These are phyloP conservation scores for Nezara viridula DNA, from an alignment of 2,888 invertebrate genomes.

Conservation along the genomic window DNA sequence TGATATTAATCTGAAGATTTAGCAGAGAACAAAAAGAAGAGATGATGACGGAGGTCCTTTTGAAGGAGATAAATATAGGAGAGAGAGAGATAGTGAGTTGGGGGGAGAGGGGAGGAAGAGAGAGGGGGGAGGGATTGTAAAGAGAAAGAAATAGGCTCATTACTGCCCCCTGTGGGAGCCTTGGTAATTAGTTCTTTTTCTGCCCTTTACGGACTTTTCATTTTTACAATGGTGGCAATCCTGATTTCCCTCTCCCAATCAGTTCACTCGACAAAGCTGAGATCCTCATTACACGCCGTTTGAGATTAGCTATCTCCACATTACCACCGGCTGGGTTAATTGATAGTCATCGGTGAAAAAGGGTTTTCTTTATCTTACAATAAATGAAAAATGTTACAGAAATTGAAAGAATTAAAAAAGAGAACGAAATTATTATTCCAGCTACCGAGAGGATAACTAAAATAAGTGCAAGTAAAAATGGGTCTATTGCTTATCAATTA, in stretches of 20 bases:
- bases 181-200: constrained; percentile 27
- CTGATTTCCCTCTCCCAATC: constrained; percentile 25
- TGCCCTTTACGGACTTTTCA: constrained; percentile 17
- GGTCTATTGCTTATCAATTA: too few species aligned
- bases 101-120: background rate
- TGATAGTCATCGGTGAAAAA: background rate
- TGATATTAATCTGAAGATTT: constrained; percentile 9
- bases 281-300: background rate
- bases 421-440: too few species aligned
- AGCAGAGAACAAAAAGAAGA: constrained; percentile 28
- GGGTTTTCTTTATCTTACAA: background rate
- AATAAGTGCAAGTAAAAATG: too few species aligned
- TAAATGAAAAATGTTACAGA: background rate
- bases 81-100: background rate
- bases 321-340: background rate
- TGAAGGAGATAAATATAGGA: constrained; percentile 37
- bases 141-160: constrained; percentile 47
- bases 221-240: constrained; percentile 33
- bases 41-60: constrained; percentile 22
- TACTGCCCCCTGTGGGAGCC: constrained; percentile 38
- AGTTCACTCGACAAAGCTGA: background rate
- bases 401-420: background rate
- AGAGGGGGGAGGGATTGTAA: background rate
- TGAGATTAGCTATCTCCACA: background rate
- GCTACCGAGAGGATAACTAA: too few species aligned